These are phyloP conservation scores for Colletes gigas DNA, from an alignment of 1,140 invertebrate genomes.

Conservation along the genomic window DNA sequence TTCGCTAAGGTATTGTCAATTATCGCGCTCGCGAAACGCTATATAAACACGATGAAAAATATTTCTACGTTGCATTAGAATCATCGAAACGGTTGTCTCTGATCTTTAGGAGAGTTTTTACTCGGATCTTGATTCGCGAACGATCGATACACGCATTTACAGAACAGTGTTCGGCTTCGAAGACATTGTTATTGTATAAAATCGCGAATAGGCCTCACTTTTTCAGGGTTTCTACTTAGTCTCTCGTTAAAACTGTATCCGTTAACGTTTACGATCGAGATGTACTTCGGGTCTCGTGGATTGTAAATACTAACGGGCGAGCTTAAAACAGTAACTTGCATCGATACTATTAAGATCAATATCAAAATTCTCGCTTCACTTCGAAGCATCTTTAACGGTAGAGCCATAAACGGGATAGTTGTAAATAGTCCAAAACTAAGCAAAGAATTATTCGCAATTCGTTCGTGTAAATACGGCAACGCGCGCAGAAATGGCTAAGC, in stretches of 20 bases:
- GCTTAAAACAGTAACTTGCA: slow-evolving; percentile 30
- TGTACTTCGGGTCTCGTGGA: slow-evolving; percentile 2
- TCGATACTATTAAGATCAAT: slow-evolving; percentile 1
- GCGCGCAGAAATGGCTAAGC: no score
- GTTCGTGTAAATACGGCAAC: background rate
- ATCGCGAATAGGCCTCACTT: slow-evolving; percentile 49
- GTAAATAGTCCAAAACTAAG: slow-evolving; percentile 44
- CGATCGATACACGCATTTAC: slow-evolving; percentile 27
- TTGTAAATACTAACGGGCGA: slow-evolving; percentile 43
- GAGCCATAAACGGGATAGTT: background rate
- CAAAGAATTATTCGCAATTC: slow-evolving; percentile 5
- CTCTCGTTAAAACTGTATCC: slow-evolving; percentile 10
- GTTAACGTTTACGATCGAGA: slow-evolving; percentile 25
- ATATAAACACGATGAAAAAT: background rate
- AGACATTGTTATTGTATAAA: slow-evolving; percentile 48
- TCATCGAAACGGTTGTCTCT: background rate
- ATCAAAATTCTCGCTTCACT: slow-evolving; percentile 15
- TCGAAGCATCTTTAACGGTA: slow-evolving; percentile 8
- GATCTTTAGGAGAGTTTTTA: background rate
- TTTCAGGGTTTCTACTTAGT: slow-evolving; percentile 61
- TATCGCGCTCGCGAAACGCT: slow-evolving; percentile 17
- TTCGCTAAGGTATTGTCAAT: slow-evolving; percentile 58
- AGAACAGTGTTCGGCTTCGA: slow-evolving; percentile 26
- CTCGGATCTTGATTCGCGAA: background rate
- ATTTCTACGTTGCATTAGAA: slow-evolving; percentile 11